Evolutionary conservation across 2,113 vertebrate genomes (phyloP).

Genomic region (Clupea harengus): DNA sequence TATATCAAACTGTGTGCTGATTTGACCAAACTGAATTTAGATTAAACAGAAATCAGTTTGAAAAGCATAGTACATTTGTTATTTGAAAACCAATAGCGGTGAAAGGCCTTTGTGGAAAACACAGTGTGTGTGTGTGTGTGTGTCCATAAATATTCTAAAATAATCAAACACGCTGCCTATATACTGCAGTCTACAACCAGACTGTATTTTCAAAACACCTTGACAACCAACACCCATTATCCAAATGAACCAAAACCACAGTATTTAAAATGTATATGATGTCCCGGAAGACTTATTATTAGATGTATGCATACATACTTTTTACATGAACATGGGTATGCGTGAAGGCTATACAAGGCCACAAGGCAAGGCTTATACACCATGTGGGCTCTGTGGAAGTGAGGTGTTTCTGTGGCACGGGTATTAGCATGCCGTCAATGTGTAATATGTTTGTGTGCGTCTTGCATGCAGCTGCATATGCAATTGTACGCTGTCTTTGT

Average conservation of each 20-base stretch:
- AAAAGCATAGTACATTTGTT: background rate
- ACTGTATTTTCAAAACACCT: background rate
- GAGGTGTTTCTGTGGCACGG: background rate
- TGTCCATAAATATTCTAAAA: background rate
- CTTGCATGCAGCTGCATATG: slow-evolving; percentile 31
- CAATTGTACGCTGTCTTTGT: slow-evolving; percentile 41
- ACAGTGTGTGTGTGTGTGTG: too few relatives aligned
- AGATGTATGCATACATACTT: background rate
- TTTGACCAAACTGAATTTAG: background rate
- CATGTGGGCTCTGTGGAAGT: background rate
- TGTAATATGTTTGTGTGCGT: slow-evolving; percentile 21
- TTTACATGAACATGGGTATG: background rate
- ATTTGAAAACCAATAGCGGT: background rate
- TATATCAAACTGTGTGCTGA: background rate
- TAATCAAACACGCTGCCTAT: background rate
- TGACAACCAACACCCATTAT: background rate
- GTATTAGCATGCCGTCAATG: background rate
- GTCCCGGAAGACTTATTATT: background rate
- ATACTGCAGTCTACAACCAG: background rate
- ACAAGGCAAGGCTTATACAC: background rate
- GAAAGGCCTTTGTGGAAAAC: background rate
- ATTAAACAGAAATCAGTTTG: background rate
- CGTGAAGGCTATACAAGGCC: background rate
- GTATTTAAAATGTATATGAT: background rate
- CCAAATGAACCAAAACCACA: background rate